phyloP scores from a whole-genome alignment of 2,888 invertebrate genomes.

The Cordilura impudica region DNA sequence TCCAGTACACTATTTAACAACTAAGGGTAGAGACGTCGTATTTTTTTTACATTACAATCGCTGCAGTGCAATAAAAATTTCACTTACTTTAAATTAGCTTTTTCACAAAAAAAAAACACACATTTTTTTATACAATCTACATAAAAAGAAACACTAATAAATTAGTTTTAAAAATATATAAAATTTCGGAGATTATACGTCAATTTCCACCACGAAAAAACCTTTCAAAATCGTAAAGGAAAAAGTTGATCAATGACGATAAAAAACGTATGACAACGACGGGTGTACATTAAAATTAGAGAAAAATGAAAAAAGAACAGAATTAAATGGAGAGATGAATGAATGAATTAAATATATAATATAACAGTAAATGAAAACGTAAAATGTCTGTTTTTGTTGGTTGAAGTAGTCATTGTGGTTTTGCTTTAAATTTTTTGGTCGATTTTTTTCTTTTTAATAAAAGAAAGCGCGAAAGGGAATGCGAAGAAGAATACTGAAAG shows the following conservation, averaged over 20 bases:
- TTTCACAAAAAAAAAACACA: conserved; percentile 29
- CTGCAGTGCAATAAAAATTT: conserved; percentile 61
- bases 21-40: conserved; percentile 17
- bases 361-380: conserved; percentile 35
- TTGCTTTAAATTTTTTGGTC: not conserved
- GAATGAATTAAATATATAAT: conserved; percentile 24
- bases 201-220: not conserved
- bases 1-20: conserved; percentile 6
- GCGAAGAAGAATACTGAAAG: not conserved
- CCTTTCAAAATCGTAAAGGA: conserved; percentile 19
- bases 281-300: conserved; percentile 33
- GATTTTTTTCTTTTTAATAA: not conserved
- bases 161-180: not conserved
- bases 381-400: conserved; percentile 15
- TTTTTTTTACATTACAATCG: conserved; percentile 46
- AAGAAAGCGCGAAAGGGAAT: not conserved
- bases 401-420: conserved; percentile 19
- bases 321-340: conserved; percentile 12
- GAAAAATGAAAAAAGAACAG: conserved; percentile 17
- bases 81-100: conserved; percentile 54
- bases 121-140: conserved; percentile 23
- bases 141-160: not conserved
- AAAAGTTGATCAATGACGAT: conserved; percentile 15
- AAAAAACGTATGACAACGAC: conserved; percentile 25
- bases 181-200: not conserved